Percentiles rank a stretch among this genome's conserved stretches.
These are phyloP conservation scores for Emys orbicularis DNA, from an alignment of 2,797 vertebrate species.

Conservation along the genomic window DNA sequence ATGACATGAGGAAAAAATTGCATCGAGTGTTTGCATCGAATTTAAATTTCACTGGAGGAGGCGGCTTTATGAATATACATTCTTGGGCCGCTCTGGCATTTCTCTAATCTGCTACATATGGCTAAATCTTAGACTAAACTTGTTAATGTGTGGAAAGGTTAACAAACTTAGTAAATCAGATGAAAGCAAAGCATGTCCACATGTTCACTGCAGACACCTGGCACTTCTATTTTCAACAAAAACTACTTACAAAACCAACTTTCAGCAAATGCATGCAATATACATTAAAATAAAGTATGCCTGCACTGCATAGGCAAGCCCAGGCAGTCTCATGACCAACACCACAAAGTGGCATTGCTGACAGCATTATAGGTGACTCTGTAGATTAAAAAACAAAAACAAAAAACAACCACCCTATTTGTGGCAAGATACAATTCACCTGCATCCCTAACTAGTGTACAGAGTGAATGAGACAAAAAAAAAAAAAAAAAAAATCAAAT, in stretches of 20 bases:
- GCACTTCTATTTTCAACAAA: slow-evolving; percentile 72
- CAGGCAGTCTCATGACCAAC: slow-evolving; percentile 27
- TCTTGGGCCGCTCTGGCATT: background rate
- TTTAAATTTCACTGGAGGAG: background rate
- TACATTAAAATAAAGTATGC: slow-evolving; percentile 62
- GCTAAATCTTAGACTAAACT: background rate
- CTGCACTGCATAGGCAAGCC: slow-evolving; percentile 61
- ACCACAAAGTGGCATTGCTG: slow-evolving; percentile 32
- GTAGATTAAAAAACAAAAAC: background rate
- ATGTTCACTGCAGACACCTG: slow-evolving; percentile 61
- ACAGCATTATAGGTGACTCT: background rate
- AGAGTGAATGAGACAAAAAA: background rate
- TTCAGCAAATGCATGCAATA: slow-evolving; percentile 55
- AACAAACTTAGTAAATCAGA: slow-evolving; percentile 34
- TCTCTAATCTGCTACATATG: background rate
- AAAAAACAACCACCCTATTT: background rate
- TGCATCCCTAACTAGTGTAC: background rate
- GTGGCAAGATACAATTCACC: background rate
- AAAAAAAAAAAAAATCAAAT: background rate
- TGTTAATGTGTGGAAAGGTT: no score
- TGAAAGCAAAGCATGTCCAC: slow-evolving; percentile 49
- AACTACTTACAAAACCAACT: slow-evolving; percentile 46
- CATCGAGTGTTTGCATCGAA: background rate
- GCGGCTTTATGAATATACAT: background rate
- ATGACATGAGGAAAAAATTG: background rate